A percentile compares a stretch with the other conserved stretches of the same genome.
Evolutionary conservation across 2,113 vertebrate genomes (phyloP).

Genomic region (Sakesphorus luctuosus): DNA sequence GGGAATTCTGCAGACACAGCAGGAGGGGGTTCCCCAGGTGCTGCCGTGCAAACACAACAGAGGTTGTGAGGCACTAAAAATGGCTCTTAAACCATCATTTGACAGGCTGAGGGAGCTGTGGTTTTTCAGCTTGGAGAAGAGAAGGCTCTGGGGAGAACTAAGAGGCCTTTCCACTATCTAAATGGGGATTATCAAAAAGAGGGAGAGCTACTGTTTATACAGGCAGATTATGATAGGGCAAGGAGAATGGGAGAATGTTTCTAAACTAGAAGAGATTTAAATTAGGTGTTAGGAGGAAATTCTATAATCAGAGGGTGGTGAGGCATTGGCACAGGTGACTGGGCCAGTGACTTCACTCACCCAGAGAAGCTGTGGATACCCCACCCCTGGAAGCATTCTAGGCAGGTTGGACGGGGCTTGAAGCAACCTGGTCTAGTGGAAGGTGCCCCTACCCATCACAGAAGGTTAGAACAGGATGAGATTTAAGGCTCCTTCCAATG

Average conservation of each 20-base stretch:
- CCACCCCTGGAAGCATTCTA: background rate
- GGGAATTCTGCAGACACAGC: background rate
- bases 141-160: background rate
- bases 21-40: background rate
- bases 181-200: background rate
- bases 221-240: background rate
- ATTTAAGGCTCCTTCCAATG: background rate
- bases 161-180: background rate
- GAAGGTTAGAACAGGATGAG: background rate
- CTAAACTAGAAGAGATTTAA: background rate
- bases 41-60: accelerated
- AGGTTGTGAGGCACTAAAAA: background rate
- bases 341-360: background rate
- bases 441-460: background rate
- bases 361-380: background rate
- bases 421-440: background rate
- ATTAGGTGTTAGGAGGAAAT: background rate
- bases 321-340: background rate
- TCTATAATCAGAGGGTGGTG: background rate
- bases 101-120: background rate
- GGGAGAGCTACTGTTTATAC: background rate
- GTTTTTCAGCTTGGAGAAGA: background rate
- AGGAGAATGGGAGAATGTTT: background rate
- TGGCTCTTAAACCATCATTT: background rate
- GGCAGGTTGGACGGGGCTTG: background rate